Percentiles rank a stretch among this genome's conserved stretches.
phyloP scores from a whole-genome alignment of 92 coral and sea anemone genomes.

The Phenganax subtilis region DNA sequence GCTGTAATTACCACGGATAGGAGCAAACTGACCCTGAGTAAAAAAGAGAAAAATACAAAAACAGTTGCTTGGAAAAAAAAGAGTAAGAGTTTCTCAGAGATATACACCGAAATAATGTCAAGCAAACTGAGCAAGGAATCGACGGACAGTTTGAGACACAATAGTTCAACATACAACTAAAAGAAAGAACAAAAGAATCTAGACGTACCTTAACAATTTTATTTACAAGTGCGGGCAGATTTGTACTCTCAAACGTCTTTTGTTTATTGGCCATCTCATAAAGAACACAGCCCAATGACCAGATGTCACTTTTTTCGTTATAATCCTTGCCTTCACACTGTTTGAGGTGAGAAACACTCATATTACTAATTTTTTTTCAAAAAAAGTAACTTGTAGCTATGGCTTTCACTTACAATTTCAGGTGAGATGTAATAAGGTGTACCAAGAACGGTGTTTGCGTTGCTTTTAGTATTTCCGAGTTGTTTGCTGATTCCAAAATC shows the following conservation, averaged over 20 bases:
- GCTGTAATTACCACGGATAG: constrained; percentile 90
- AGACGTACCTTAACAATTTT: constrained; percentile 89
- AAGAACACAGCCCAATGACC: constrained; percentile 95
- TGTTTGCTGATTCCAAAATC: constrained; percentile 99
- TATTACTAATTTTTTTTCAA: not conserved
- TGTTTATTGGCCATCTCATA: constrained; percentile 98
- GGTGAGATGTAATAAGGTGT: constrained; percentile 99
- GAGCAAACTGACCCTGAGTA: constrained; percentile 94
- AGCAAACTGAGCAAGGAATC: not conserved
- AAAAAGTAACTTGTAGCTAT: not conserved
- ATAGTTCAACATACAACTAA: not conserved
- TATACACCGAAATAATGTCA: not conserved
- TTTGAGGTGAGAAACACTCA: constrained; percentile 6
- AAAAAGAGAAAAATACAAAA: constrained; percentile 12
- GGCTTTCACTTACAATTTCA: constrained; percentile 69
- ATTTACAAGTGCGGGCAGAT: constrained; percentile 94
- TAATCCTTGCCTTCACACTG: constrained; percentile 97
- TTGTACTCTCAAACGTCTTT: constrained; percentile 97
- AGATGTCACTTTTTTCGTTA: constrained; percentile 91
- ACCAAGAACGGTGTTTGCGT: constrained; percentile 80
- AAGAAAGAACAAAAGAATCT: not conserved
- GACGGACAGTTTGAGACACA: not conserved
- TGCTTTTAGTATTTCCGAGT: constrained; percentile 91
- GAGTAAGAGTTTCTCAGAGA: not conserved
- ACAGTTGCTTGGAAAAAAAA: not conserved